Evolutionary conservation across 2,113 vertebrate genomes (phyloP).

Genomic region (Entelurus aequoreus): DNA sequence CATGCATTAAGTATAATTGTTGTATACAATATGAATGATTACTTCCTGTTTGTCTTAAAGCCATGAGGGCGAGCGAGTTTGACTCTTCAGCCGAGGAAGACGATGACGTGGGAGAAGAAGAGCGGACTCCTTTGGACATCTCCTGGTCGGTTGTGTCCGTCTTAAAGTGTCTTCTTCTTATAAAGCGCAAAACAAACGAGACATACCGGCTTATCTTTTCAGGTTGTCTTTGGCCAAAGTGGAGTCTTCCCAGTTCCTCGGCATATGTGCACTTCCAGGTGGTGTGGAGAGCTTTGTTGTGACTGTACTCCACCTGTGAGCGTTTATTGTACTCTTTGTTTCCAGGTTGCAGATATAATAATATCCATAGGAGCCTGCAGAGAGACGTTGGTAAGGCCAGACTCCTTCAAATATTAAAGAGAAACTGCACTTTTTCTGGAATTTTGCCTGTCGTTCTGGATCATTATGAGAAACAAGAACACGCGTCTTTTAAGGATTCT

Average conservation of each 20-base stretch:
- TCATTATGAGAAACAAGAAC: too few relatives aligned
- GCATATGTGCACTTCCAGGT: constrained; percentile 87
- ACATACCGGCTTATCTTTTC: too few relatives aligned
- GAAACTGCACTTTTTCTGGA: background rate
- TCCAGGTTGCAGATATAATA: constrained; percentile 86
- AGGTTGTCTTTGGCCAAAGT: constrained; percentile 80
- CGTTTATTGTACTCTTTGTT: too few relatives aligned
- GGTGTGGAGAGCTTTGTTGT: background rate
- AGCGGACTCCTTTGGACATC: constrained; percentile 71
- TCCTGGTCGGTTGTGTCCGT: constrained; percentile 71
- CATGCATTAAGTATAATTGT: too few relatives aligned
- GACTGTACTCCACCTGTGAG: background rate
- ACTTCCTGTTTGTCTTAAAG: constrained; percentile 3
- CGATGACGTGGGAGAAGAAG: constrained; percentile 61
- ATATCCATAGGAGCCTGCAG: constrained; percentile 80
- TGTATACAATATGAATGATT: background rate
- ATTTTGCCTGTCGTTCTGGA: too few relatives aligned
- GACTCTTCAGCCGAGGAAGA: constrained; percentile 89
- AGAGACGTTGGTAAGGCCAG: constrained; percentile 77
- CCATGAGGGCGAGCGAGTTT: constrained; percentile 70
- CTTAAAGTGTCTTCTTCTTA: background rate
- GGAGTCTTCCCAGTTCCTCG: constrained; percentile 76
- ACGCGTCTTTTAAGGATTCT: too few relatives aligned
- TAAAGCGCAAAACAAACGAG: background rate
- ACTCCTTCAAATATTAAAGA: background rate